Evolutionary conservation across 2,113 vertebrate species (phyloP).

Genomic region (Chrysemys picta): DNA sequence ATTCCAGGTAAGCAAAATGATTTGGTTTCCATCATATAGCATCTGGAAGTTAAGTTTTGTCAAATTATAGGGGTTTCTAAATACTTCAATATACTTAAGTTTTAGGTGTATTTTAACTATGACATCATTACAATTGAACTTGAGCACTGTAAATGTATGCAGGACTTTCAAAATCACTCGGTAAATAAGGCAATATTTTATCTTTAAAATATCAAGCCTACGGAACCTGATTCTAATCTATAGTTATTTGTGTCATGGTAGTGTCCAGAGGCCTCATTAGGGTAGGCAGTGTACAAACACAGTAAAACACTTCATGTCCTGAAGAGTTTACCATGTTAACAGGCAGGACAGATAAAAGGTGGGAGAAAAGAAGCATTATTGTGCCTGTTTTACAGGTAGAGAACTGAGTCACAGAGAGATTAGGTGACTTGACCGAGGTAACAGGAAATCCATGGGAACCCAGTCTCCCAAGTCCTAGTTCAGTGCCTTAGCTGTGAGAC

Average conservation of each 20-base stretch:
- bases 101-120: background rate
- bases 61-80: background rate
- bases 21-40: background rate
- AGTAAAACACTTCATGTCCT: background rate
- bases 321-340: background rate
- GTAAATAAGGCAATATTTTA: background rate
- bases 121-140: background rate
- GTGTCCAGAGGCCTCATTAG: background rate
- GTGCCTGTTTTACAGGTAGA: background rate
- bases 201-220: background rate
- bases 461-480: background rate
- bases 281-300: background rate
- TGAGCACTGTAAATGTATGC: background rate
- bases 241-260: background rate
- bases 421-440: background rate
- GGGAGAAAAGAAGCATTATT: background rate
- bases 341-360: background rate
- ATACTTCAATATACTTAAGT: background rate
- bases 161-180: background rate
- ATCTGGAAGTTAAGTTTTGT: background rate
- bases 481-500: background rate
- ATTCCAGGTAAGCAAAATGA: constrained; percentile 86
- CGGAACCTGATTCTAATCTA: background rate
- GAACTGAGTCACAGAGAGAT: background rate
- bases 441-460: background rate